Evolutionary conservation across 1,140 invertebrate species (phyloP).

Genomic region (Oncopeltus fasciatus): DNA sequence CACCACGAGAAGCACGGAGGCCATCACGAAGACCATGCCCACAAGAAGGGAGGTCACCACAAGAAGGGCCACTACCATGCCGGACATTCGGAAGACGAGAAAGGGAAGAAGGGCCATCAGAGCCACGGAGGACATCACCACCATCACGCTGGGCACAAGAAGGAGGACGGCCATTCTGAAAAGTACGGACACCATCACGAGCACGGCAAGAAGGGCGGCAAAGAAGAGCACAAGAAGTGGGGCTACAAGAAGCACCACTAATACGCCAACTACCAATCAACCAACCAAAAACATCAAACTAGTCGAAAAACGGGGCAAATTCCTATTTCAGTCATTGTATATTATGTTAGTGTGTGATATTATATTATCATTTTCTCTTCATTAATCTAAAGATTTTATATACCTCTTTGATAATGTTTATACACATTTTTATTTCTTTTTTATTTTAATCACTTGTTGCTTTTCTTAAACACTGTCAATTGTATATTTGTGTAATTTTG

Average conservation of each 20-base stretch:
- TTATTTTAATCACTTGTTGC: too few relatives aligned
- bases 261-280: not conserved
- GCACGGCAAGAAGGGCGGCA: constrained; percentile 49
- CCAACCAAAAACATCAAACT: not conserved
- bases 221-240: constrained; percentile 50
- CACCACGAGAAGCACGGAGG: constrained; percentile 44
- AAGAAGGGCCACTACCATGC: constrained; percentile 56
- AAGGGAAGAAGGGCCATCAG: constrained; percentile 44
- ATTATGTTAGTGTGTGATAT: too few relatives aligned
- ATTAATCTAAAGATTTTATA: too few relatives aligned
- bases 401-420: too few relatives aligned
- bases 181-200: constrained; percentile 48
- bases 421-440: too few relatives aligned
- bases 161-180: constrained; percentile 46
- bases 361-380: too few relatives aligned
- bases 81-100: constrained; percentile 44
- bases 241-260: constrained; percentile 29
- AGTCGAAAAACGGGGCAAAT: not conserved
- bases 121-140: constrained; percentile 44
- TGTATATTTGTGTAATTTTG: too few relatives aligned
- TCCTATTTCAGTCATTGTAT: too few relatives aligned
- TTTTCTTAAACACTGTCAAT: too few relatives aligned
- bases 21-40: constrained; percentile 42
- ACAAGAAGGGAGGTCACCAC: constrained; percentile 54
- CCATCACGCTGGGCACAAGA: constrained; percentile 48